These are phyloP conservation scores for Polypedilum vanderplanki DNA, from an alignment of 1,140 invertebrate species.

Conservation along the genomic window DNA sequence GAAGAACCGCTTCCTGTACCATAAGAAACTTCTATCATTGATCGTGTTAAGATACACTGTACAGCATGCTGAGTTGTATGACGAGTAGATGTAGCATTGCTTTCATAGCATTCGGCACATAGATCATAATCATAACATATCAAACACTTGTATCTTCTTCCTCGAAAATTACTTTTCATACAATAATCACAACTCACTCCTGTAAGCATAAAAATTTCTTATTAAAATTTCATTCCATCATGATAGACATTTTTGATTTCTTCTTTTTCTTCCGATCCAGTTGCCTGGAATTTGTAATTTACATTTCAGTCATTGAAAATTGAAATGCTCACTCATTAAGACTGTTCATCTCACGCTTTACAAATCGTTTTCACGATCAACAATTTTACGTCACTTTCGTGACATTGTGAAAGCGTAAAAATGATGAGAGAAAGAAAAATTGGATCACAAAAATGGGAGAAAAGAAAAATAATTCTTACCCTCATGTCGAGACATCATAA, in stretches of 20 bases:
- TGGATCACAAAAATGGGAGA: not conserved
- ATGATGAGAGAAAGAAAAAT: constrained; percentile 12
- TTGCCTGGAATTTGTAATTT: not conserved
- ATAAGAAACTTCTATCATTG: constrained; percentile 87
- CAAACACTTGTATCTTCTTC: constrained; percentile 95
- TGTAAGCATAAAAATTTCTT: constrained; percentile 39
- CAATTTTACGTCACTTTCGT: constrained; percentile 12
- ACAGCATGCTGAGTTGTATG: constrained; percentile 94
- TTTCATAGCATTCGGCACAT: constrained; percentile 93
- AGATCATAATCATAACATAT: constrained; percentile 99
- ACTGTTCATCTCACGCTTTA: not conserved
- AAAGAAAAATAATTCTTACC: not conserved
- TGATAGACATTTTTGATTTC: not conserved
- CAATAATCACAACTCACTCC: constrained; percentile 99
- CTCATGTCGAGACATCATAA: not conserved
- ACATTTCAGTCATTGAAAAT: not conserved
- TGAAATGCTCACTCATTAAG: not conserved
- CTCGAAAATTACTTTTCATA: constrained; percentile 95
- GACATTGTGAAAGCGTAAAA: constrained; percentile 12
- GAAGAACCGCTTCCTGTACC: constrained; percentile 88
- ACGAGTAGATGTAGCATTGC: constrained; percentile 83
- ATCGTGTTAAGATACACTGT: constrained; percentile 95
- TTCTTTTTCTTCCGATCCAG: not conserved
- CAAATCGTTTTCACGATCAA: constrained; percentile 15
- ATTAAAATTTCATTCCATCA: not conserved